Conservation (phyloP, 2,113 vertebrate species). For the Casuarius casuarius region DNA sequence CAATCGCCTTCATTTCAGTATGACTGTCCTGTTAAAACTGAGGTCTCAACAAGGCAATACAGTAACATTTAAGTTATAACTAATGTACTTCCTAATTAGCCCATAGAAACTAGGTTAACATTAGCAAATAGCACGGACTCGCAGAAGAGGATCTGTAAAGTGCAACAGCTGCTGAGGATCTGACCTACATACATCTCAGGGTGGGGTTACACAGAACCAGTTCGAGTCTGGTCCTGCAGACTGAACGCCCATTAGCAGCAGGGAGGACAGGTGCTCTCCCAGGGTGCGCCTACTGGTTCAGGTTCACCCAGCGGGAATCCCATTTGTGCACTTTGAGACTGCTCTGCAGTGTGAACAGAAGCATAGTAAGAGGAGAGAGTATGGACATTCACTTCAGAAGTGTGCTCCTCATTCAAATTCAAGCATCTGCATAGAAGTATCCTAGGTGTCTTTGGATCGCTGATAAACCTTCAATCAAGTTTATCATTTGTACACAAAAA, state of each 20-base stretch:
- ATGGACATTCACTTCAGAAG: background rate
- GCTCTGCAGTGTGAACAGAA: accelerated
- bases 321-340: background rate
- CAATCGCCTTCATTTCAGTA: background rate
- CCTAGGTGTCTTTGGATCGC: background rate
- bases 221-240: background rate
- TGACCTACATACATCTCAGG: background rate
- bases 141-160: background rate
- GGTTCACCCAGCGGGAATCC: background rate
- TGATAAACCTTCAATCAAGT: background rate
- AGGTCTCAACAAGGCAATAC: background rate
- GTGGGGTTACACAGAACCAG: background rate
- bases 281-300: background rate
- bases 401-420: background rate
- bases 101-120: background rate
- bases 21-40: accelerated
- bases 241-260: background rate
- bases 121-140: background rate
- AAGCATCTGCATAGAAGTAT: background rate
- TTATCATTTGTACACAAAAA: background rate
- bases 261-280: background rate
- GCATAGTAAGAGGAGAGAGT: background rate
- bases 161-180: background rate
- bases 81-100: background rate
- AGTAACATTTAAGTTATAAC: background rate